These are phyloP conservation scores for Monopis laevigella DNA, from an alignment of 2,888 invertebrate genomes.

Conservation along the genomic window DNA sequence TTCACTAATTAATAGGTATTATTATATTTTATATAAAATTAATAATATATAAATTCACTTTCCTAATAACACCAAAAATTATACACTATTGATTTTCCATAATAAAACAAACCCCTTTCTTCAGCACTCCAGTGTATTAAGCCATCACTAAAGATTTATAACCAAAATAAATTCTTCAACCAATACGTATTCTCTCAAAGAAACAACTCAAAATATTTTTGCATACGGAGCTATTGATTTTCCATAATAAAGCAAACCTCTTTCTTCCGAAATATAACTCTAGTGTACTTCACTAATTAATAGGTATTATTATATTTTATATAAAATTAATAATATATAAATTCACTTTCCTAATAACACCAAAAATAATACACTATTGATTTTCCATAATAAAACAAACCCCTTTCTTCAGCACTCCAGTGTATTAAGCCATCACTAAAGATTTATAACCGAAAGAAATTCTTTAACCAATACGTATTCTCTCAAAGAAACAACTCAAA, in stretches of 20 bases:
- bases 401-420: constrained; percentile 32
- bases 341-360: neutral
- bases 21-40: no score
- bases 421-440: constrained; percentile 50
- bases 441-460: constrained; percentile 58
- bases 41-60: neutral
- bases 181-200: neutral
- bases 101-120: constrained; percentile 5
- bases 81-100: no score
- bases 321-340: no score
- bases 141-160: constrained; percentile 53
- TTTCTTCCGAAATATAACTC: no score
- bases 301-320: no score
- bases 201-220: constrained; percentile 39
- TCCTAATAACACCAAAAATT: constrained; percentile 20
- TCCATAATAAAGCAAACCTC: neutral
- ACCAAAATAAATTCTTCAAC: constrained; percentile 32
- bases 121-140: constrained; percentile 52
- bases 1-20: no score
- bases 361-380: no score
- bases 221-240: constrained; percentile 31
- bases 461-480: neutral
- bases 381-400: no score
- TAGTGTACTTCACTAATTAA: no score
- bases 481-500: constrained; percentile 14